A percentile compares a stretch with the other conserved stretches of the same genome.
These are phyloP conservation scores for Ganaspis sp. DNA, from an alignment of 1,140 invertebrate genomes.

Conservation along the genomic window DNA sequence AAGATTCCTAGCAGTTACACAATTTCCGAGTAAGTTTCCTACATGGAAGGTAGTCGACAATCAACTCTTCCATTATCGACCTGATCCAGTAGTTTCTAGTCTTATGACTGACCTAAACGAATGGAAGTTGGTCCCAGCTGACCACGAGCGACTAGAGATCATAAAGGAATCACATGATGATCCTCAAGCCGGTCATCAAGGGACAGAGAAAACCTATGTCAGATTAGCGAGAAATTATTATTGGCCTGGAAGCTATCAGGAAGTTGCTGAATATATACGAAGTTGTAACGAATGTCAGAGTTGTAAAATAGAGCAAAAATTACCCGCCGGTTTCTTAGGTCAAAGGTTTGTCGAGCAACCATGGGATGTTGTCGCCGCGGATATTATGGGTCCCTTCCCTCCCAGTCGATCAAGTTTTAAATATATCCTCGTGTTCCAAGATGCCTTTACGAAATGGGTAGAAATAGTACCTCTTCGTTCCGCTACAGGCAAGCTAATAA, in stretches of 20 bases:
- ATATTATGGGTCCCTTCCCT: neutral
- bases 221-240: no score
- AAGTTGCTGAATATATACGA: neutral
- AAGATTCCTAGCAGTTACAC: neutral
- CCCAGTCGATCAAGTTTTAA: neutral
- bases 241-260: neutral
- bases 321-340: neutral
- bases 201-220: no score
- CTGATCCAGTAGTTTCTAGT: neutral
- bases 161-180: neutral
- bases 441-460: neutral
- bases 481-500: neutral
- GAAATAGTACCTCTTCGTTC: neutral
- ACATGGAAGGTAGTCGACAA: neutral
- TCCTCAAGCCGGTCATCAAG: neutral
- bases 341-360: neutral
- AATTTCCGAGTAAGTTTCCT: neutral
- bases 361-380: neutral
- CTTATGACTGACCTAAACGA: neutral
- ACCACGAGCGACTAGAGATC: neutral
- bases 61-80: neutral
- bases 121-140: neutral
- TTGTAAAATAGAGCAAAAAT: constrained; percentile 1
- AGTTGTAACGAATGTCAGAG: neutral
- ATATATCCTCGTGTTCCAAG: constrained; percentile 5